Conservation (phyloP, 2,797 vertebrate genomes). For the Anguilla pacifica region DNA sequence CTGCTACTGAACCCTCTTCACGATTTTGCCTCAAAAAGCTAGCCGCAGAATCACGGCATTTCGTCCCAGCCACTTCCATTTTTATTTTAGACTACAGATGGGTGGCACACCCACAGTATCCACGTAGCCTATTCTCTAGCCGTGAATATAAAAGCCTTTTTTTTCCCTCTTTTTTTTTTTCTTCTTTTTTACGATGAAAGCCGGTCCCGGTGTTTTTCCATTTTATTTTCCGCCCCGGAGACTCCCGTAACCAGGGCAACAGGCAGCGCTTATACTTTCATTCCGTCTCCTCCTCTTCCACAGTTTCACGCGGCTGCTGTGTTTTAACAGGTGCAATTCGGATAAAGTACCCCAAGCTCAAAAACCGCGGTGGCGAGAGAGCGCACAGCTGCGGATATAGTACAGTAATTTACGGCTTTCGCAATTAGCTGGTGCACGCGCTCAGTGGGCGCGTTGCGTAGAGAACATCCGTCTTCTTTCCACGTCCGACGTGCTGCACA, state of each 20-base stretch:
- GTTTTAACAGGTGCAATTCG: conserved; percentile 16
- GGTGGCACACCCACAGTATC: neutral
- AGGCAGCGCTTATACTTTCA: neutral
- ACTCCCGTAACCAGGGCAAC: conserved; percentile 17
- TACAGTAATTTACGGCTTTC: neutral
- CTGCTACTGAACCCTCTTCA: neutral
- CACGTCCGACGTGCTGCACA: neutral
- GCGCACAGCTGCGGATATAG: neutral
- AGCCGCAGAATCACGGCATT: neutral
- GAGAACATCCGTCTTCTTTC: neutral
- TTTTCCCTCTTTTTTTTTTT: neutral
- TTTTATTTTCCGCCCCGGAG: conserved; percentile 13
- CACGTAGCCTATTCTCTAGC: neutral
- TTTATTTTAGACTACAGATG: conserved; percentile 6
- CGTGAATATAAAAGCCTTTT: conserved; percentile 11
- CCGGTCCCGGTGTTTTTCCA: neutral
- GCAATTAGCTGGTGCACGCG: no score
- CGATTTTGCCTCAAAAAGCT: conserved; percentile 14
- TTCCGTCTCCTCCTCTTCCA: neutral
- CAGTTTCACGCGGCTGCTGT: neutral
- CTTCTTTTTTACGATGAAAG: neutral
- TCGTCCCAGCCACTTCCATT: conserved; percentile 19
- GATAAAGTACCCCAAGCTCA: neutral
- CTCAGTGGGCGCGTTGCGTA: no score
- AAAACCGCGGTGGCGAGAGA: neutral